Evolutionary conservation across 2,888 invertebrate genomes (phyloP), one percentile per base, ranked within the genome.

Genomic region (Willowsia nigromaculata): DNA sequence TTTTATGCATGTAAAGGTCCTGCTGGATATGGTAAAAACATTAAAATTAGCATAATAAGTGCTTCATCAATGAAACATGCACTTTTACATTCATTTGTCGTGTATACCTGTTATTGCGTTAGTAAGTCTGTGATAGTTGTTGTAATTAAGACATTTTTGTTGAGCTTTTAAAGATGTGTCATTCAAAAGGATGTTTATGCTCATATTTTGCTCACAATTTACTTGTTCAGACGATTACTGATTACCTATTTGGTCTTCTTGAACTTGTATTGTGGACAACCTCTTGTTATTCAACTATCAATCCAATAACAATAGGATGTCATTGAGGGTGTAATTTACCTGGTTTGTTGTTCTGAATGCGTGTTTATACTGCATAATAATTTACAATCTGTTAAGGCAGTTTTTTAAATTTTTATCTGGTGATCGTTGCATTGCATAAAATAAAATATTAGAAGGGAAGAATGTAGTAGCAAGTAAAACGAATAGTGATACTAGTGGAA

Each of bases 1-100:
- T n/a, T 65, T 27, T 33, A 4, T 25, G 25, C 9, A 59, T 11
- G 11, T 22, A 43, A 18, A 22, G 22, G 18, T 9, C 7, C 43
- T 43, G 33, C 71, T 71, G 71, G 71, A 71, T 71, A 71, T 71
- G 71, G 71, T 71, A 40, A 71, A 71, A 43, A 22, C 71, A 71
- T 43, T 43, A 22, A 43, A 40, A 43, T 71, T 43, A 40, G 22
- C 22, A 43, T 71, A 71, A n/a, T 43, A 43, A 71, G 15, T 71
- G 22, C 71, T 43, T 71, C 43, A 43, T 71, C 71, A 71, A 71
- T 43, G 71, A 43, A 22, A 22, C 22, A 71, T 43, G 71, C 71
- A 25, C 71, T 22, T 43, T 18, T 3, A 30, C 33, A 33, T 68
- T 68, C 37, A 37, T 30, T 43, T 71, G 40, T 40, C 18, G 22